Evolutionary conservation across 2,888 invertebrate genomes (phyloP).

Genomic region (Hirtodrosophila histrioides): DNA sequence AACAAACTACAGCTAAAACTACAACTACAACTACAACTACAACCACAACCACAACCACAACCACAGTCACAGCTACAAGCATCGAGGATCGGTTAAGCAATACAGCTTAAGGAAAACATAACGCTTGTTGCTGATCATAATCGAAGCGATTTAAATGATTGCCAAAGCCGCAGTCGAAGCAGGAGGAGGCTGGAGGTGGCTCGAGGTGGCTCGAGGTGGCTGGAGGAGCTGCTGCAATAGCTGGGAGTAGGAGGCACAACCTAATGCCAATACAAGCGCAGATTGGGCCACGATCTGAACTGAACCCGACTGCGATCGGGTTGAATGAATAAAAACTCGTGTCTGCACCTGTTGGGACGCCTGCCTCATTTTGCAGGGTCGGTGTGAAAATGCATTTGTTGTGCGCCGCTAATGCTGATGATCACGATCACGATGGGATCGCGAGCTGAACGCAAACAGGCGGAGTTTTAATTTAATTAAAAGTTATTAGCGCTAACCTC

Average conservation of each 20-base stretch:
- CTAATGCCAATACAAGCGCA: constrained; percentile 21
- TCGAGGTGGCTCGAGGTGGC: constrained; percentile 26
- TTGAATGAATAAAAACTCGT: constrained; percentile 33
- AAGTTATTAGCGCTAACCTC: constrained; percentile 71
- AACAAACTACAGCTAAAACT: constrained; percentile 23
- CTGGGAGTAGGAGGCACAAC: constrained; percentile 17
- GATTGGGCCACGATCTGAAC: constrained; percentile 36
- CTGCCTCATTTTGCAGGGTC: constrained; percentile 21
- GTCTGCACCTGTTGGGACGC: constrained; percentile 61
- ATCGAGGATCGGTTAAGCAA: constrained; percentile 31
- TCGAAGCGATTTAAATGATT: constrained; percentile 75
- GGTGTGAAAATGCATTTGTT: constrained; percentile 76
- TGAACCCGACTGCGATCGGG: constrained; percentile 12
- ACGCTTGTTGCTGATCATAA: constrained; percentile 71
- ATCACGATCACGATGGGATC: constrained; percentile 62
- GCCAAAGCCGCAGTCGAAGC: constrained; percentile 42
- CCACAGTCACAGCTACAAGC: constrained; percentile 22
- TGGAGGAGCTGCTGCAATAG: constrained; percentile 1
- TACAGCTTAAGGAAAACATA: constrained; percentile 63
- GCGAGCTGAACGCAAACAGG: constrained; percentile 67
- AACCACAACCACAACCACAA: constrained; percentile 14
- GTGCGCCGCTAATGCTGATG: constrained; percentile 55
- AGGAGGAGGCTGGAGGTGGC: constrained; percentile 3
- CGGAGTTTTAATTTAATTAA: constrained; percentile 80
- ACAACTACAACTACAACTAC: constrained; percentile 11